Evolutionary conservation across 1,140 invertebrate genomes (phyloP).

Genomic region (Leptonema lineaticorne): DNA sequence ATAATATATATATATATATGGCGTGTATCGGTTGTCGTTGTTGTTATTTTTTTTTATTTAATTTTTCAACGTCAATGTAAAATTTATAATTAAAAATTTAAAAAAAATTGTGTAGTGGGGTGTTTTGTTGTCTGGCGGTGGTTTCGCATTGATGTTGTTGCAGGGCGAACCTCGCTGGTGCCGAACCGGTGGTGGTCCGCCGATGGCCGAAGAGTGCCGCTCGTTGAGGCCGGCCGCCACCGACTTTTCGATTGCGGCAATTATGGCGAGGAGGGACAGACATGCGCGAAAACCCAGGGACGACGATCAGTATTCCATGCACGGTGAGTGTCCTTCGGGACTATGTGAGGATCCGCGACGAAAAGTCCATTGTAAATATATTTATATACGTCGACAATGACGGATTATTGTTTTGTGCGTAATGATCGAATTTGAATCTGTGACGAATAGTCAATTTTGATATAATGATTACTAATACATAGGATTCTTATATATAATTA

Average conservation of each 20-base stretch:
- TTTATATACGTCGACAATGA: background rate
- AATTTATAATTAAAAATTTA: background rate
- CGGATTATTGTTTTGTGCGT: too few relatives aligned
- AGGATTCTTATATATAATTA: too few relatives aligned
- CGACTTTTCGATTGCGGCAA: conserved; percentile 86
- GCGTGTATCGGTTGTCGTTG: background rate
- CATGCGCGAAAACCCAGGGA: conserved; percentile 51
- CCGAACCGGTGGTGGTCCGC: conserved; percentile 46
- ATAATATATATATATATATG: too few relatives aligned
- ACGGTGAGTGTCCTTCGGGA: conserved; percentile 29
- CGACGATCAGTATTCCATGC: conserved; percentile 34
- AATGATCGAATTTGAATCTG: too few relatives aligned
- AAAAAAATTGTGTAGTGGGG: too few relatives aligned
- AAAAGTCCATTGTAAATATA: too few relatives aligned
- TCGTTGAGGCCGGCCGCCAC: conserved; percentile 70
- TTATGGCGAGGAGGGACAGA: conserved; percentile 71
- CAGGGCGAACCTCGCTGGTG: conserved; percentile 45
- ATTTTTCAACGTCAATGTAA: too few relatives aligned
- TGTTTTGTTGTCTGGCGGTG: background rate
- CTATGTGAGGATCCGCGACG: too few relatives aligned
- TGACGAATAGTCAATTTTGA: too few relatives aligned
- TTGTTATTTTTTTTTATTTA: too few relatives aligned
- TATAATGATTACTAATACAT: too few relatives aligned
- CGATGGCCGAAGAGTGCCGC: conserved; percentile 59
- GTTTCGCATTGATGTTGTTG: conserved; percentile 53